These are phyloP conservation scores for Pseudoips prasinana DNA, from an alignment of 2,888 invertebrate species.

Conservation along the genomic window DNA sequence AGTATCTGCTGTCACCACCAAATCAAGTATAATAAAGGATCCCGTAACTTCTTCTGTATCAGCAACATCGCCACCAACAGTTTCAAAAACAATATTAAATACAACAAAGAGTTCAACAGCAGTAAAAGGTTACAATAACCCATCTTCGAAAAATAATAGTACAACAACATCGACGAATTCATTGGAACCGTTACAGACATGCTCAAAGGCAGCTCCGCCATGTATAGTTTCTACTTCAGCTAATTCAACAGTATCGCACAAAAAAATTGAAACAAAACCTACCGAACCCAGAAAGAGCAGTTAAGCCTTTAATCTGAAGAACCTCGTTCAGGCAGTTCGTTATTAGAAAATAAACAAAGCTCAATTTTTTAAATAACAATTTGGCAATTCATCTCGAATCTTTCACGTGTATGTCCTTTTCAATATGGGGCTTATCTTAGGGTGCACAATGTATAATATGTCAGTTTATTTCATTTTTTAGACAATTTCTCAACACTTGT, in stretches of 20 bases:
- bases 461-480: slow-evolving; percentile 11
- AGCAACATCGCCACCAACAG: slow-evolving; percentile 1
- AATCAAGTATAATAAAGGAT: no score
- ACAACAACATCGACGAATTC: no score
- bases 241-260: slow-evolving; percentile 16
- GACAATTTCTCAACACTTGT: slow-evolving; percentile 8
- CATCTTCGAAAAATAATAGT: no score
- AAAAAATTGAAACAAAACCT: slow-evolving; percentile 35
- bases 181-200: no score
- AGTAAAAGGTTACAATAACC: no score
- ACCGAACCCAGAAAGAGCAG: slow-evolving; percentile 34
- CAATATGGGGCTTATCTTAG: slow-evolving; percentile 8
- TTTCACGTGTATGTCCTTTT: no score
- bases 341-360: slow-evolving; percentile 43
- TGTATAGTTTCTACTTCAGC: no score
- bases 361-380: slow-evolving; percentile 32
- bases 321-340: slow-evolving; percentile 8
- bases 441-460: slow-evolving; percentile 21
- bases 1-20: no score
- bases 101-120: not conserved
- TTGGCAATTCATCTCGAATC: no score
- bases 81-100: not conserved
- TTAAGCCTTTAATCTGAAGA: slow-evolving; percentile 38
- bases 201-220: no score
- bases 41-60: slow-evolving; percentile 1